Evolutionary conservation across 2,888 invertebrate species (phyloP), one percentile per base, ranked within the genome.

Genomic region (Drosophila subquinaria): DNA sequence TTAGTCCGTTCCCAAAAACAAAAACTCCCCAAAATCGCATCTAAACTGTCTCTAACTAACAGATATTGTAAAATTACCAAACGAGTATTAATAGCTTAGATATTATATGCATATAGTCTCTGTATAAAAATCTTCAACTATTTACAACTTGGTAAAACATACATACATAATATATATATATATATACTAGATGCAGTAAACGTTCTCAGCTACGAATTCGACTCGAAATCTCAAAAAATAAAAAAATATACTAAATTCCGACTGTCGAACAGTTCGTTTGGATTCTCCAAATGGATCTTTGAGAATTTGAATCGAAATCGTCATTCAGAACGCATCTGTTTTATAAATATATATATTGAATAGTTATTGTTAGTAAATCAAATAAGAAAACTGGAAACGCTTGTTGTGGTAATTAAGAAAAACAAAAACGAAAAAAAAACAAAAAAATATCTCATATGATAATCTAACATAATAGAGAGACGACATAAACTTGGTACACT

Each of bases 311-410:
- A 3, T 17, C 33, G 50, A 33, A 13, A 20, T 35, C 20, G 20
- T 45, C 23, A 6, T 33, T 15, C 27, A 48, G 47, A 59, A 48
- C 38, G 27, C 30, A 38, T 48, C 61, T 72, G 68, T 45, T 61
- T 35, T 35, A 23, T 36, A 52, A 40, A 53, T 17, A 57, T 36
- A 57, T 36, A 23, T 20, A 53, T 11, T 67, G 70, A 60, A 76
- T 76, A 76, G 70, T 74, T 82, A 82, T 88, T 85, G 84, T 85
- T 85, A 88, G 86, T 85, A 86, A 82, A 78, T 88, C 76, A 86
- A 85, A 83, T 88, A 88, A 88, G 84, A 86, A 88, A 85, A 85
- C 84, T 85, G 84, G 87, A 87, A 89, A 84, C 89, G 86, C 86
- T 86, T 86, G 86, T 86, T 86, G 88, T 89, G 88, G 89, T 86